These are phyloP conservation scores for Thalpophila matura DNA, from an alignment of 2,888 invertebrate species.

Conservation along the genomic window DNA sequence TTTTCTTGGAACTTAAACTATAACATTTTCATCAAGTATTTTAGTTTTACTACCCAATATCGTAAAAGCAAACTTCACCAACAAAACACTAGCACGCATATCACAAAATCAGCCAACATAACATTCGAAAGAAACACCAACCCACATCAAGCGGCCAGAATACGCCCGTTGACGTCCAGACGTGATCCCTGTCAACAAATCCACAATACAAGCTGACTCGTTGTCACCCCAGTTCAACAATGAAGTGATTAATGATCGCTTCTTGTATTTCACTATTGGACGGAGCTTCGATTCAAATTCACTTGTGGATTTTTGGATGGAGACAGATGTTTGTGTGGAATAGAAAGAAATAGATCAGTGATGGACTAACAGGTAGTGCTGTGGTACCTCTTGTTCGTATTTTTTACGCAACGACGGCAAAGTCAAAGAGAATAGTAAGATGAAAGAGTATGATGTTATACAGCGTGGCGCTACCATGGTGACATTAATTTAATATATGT, in stretches of 20 bases:
- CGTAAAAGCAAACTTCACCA: background rate
- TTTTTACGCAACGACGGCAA: too few relatives aligned
- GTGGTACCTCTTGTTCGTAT: background rate
- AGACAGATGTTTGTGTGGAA: conserved; percentile 49
- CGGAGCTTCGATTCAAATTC: conserved; percentile 63
- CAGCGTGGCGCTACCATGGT: too few relatives aligned
- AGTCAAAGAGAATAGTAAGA: too few relatives aligned
- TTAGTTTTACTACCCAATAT: background rate
- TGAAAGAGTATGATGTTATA: too few relatives aligned
- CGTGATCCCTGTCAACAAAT: conserved; percentile 89
- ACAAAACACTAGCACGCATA: conserved; percentile 4
- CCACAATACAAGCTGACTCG: conserved; percentile 87
- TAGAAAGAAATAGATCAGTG: conserved; percentile 22
- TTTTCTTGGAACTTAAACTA: too few relatives aligned
- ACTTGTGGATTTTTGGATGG: conserved; percentile 54
- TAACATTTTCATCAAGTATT: background rate
- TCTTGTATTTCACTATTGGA: conserved; percentile 81
- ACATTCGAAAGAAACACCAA: conserved; percentile 38
- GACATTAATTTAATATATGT: too few relatives aligned
- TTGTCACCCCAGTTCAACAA: conserved; percentile 85
- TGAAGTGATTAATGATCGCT: conserved; percentile 87
- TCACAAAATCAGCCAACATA: conserved; percentile 21
- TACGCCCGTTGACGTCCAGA: conserved; percentile 77
- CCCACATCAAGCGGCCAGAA: conserved; percentile 67
- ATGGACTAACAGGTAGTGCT: conserved; percentile 26